Evolutionary conservation across 2,888 invertebrate species (phyloP).

Genomic region (Hedychridium roseum): DNA sequence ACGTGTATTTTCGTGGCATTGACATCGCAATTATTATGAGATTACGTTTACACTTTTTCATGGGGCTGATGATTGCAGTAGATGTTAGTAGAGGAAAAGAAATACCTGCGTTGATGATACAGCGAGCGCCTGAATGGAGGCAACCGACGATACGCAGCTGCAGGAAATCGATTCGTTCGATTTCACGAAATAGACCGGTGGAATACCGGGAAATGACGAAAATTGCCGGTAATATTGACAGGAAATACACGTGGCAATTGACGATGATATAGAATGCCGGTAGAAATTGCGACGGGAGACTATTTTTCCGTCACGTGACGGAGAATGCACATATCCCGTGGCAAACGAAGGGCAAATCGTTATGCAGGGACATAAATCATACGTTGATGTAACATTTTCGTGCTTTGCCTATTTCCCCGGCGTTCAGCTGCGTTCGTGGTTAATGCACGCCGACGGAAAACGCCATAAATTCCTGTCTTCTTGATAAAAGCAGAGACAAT

Average conservation of each 20-base stretch:
- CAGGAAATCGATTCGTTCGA: background rate
- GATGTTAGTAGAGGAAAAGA: no score
- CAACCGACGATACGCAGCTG: constrained; percentile 21
- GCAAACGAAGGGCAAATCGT: no score
- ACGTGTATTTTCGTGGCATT: no score
- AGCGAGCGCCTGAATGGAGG: constrained; percentile 21
- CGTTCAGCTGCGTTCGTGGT: background rate
- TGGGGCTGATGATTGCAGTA: no score
- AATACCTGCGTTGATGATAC: no score
- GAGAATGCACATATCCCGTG: no score
- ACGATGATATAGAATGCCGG: background rate
- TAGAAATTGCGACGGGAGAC: constrained; percentile 6
- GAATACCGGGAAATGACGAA: background rate
- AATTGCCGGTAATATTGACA: constrained; percentile 12
- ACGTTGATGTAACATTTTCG: constrained; percentile 19
- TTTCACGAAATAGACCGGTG: background rate
- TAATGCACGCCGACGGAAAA: no score
- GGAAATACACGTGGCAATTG: background rate
- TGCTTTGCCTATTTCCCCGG: constrained; percentile 4
- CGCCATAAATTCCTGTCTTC: no score
- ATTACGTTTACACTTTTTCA: no score
- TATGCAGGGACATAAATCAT: constrained; percentile 26
- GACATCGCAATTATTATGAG: no score
- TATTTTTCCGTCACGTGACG: constrained; percentile 13
- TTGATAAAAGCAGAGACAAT: background rate